Evolutionary conservation across 2,797 vertebrate species (phyloP), one percentile per base, ranked within the genome.

Genomic region (Bradypus variegatus): DNA sequence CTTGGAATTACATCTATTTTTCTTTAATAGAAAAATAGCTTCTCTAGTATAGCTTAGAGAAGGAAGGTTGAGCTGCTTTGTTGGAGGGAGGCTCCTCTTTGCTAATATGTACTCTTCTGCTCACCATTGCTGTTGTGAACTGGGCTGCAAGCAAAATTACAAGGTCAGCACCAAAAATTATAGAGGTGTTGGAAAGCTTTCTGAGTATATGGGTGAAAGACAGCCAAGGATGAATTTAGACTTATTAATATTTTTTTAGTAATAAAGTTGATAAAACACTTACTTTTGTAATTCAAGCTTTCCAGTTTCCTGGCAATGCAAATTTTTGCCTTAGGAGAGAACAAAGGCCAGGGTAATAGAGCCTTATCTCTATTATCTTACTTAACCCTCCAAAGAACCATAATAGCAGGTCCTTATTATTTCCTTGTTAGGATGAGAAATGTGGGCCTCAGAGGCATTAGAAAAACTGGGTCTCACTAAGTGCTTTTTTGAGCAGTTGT

Each of bases 41-140:
- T n/a, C n/a, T n/a, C 9, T 18, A 31, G 27, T 5, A 6, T 18
- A 12, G 3, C 13, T 23, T 38, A 53, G 31, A 86, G 81, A 50
- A 38, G 90, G 79, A 21, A n/a, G 41, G 38, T 45, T 2, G 6
- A 29, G 36, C 41, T 55, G 25, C 10, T 69, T 31, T 19, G 31
- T 27, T 45, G 31, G 67, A 33, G 15, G 27, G 53, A 65, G 70
- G 19, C 33, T 55, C 12, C 6, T 10, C 14, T 27, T 36, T 31
- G 85, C 33, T 38, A 36, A 38, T 9, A 2, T 48, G 48, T 9
- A 18, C 19, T 72, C 19, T 33, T 60, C 31, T 10, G 73, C 25
- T 48, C 8, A 10, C 21, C 3, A 1, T 8, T 0, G 2, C 55
- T 8, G 45, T 11, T 16, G 1, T 8, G 58, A 60, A 27, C 11